Evolutionary conservation across 1,140 invertebrate genomes (phyloP), one percentile per base, ranked within the genome.

Genomic region (Cataglyphis hispanica): DNA sequence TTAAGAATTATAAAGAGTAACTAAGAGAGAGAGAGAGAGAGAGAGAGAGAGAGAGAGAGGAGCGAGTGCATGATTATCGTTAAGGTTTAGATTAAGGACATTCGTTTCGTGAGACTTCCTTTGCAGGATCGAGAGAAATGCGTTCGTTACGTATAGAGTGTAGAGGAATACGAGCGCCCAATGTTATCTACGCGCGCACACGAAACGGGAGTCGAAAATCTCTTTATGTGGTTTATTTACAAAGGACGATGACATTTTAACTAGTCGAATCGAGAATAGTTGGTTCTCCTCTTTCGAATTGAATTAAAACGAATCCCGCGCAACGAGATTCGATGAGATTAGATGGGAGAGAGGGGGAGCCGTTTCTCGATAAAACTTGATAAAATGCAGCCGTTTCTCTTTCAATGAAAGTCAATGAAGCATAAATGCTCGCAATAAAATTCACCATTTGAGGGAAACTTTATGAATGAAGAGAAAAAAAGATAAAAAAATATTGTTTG

Each of bases 1-100:
- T 83, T 83, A 83, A 83, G 37, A 72, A 61, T 80, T 80, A 80
- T 31, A 80, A 22, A 19, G 69, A 69, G 10, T 80, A 31, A 53
- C 69, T 80, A 56, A 19, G 34, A 58, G n/a, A 81, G 40, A 53
- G 43, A 50, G 5, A 43, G 10, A 43, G 8, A 40, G 25, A 58
- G n/a, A 81, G 40, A 53, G 43, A 50, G 5, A 43, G 40, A 43
- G 8, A 40, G 34, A 81, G 27, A 81, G 25, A 53, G 31, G 58
- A 61, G 25, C 25, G 60, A 74, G 37, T 74, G 27, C 46, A 37
- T 34, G 78, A 83, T 83, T 83, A 60, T 60, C 37, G 25, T 83
- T 83, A 74, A 53, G 13, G 27, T 56, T 80, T 80, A 80, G 50
- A 60, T 72, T 72, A 60, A 60, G 60, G 78, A 60, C 37, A n/a